phyloP scores from a whole-genome alignment of 2,888 invertebrate genomes.

The Tortricodes alternella region DNA sequence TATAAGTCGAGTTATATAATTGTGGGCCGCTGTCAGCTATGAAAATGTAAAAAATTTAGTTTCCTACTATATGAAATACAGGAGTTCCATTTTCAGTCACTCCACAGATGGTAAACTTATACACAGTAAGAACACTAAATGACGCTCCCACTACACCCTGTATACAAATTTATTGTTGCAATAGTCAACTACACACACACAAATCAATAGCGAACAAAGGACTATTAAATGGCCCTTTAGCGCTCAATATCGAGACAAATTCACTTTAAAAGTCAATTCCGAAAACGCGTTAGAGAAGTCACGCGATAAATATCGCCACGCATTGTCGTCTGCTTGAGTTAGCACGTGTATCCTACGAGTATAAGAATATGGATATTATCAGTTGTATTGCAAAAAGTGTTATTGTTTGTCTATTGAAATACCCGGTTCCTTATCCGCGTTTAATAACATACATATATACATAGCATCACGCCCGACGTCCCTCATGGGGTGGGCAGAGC shows the following conservation, averaged over 20 bases:
- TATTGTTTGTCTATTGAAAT: too few species aligned
- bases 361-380: neutral
- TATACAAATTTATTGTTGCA: conserved; percentile 45
- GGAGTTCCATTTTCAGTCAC: too few species aligned
- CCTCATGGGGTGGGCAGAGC: too few species aligned
- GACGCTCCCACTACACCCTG: conserved; percentile 46
- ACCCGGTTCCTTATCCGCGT: too few species aligned
- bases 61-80: too few species aligned
- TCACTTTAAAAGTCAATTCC: conserved; percentile 68
- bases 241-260: conserved; percentile 75
- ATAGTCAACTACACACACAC: conserved; percentile 62
- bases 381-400: neutral
- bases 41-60: too few species aligned
- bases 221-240: conserved; percentile 69
- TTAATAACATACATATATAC: too few species aligned
- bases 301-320: conserved; percentile 46
- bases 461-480: too few species aligned
- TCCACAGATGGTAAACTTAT: too few species aligned
- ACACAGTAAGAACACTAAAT: neutral
- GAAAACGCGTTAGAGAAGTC: conserved; percentile 45
- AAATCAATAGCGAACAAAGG: conserved; percentile 72
- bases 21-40: too few species aligned
- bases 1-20: too few species aligned
- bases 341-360: conserved; percentile 17
- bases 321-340: conserved; percentile 28